Conservation (phyloP, 2,888 invertebrate species). For the Platypus cylindrus region DNA sequence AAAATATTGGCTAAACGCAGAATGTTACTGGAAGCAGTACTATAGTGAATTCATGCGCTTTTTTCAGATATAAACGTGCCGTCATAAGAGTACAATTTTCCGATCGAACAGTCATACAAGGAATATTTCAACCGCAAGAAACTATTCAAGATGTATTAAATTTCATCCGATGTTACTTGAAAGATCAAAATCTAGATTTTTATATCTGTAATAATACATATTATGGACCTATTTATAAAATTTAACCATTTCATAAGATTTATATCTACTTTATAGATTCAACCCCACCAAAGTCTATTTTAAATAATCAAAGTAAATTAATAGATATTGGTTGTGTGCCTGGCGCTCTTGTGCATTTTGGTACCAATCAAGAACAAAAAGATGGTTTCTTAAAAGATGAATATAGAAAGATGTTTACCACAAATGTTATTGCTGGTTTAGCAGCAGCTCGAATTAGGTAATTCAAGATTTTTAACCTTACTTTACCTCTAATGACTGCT, state of each 20-base stretch:
- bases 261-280: conserved; percentile 51
- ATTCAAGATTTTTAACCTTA: background rate
- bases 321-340: conserved; percentile 66
- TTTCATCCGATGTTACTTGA: conserved; percentile 62
- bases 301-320: conserved; percentile 49
- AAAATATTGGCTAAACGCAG: background rate
- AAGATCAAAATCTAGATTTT: conserved; percentile 52
- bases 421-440: conserved; percentile 53
- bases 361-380: conserved; percentile 35
- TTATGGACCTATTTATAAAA: too few species aligned
- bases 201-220: too few species aligned
- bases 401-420: conserved; percentile 47
- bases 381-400: conserved; percentile 44
- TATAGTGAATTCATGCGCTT: background rate
- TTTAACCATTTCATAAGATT: conserved; percentile 2
- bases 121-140: conserved; percentile 66
- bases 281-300: conserved; percentile 65
- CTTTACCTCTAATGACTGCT: background rate
- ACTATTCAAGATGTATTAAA: conserved; percentile 55
- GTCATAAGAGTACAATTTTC: conserved; percentile 81
- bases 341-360: conserved; percentile 63
- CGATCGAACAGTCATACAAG: conserved; percentile 74
- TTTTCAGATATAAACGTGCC: conserved; percentile 51
- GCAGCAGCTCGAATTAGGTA: conserved; percentile 56
- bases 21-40: background rate